Conservation (phyloP, 2,888 invertebrate species). For the Cylloceria caligata region DNA sequence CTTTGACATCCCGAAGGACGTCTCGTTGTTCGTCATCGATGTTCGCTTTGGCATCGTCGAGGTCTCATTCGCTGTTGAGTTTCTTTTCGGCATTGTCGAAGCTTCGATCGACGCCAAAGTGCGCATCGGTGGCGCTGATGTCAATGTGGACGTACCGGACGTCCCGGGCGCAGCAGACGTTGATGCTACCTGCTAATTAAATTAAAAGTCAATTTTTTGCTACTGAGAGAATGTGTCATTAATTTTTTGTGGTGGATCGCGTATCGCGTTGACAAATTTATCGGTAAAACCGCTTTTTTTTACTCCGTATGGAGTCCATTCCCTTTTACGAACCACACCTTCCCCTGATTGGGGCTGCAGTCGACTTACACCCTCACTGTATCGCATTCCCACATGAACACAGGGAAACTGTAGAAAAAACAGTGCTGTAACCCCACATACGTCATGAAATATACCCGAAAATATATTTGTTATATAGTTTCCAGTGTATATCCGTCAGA, state of each 20-base stretch:
- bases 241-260: not conserved
- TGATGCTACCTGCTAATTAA: slow-evolving; percentile 79
- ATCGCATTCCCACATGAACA: too few species aligned
- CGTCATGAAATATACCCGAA: too few species aligned
- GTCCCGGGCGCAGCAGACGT: slow-evolving; percentile 76
- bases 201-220: slow-evolving; percentile 12
- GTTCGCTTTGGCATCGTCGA: slow-evolving; percentile 68
- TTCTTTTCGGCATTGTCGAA: slow-evolving; percentile 71
- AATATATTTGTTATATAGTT: too few species aligned
- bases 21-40: slow-evolving; percentile 60
- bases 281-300: too few species aligned
- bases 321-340: too few species aligned
- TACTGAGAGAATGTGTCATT: not conserved
- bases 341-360: too few species aligned
- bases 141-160: slow-evolving; percentile 59
- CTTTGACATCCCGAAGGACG: slow-evolving; percentile 62
- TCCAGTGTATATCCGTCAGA: too few species aligned
- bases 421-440: too few species aligned
- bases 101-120: slow-evolving; percentile 63
- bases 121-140: slow-evolving; percentile 38
- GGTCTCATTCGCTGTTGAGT: slow-evolving; percentile 53
- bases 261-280: not conserved
- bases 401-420: too few species aligned
- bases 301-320: too few species aligned
- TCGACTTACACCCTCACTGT: too few species aligned